Conservation (phyloP, 2,113 vertebrate species). For the Callipepla californica region DNA sequence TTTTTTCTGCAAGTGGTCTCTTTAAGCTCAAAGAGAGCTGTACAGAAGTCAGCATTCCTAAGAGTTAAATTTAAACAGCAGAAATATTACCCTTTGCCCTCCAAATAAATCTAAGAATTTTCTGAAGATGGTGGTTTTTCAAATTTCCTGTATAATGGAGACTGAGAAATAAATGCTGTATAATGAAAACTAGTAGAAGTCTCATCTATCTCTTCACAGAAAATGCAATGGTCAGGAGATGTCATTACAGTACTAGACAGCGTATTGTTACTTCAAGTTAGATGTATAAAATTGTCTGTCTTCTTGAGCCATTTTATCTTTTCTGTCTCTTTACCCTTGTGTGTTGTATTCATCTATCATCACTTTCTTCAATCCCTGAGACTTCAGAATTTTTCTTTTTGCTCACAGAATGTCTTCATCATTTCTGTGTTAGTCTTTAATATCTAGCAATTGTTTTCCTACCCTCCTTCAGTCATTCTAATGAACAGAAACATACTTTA, state of each 20-base stretch:
- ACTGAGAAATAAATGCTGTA: conserved; percentile 4
- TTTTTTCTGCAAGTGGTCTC: background rate
- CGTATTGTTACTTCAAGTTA: conserved; percentile 36
- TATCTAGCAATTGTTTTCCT: conserved; percentile 54
- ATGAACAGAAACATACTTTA: conserved; percentile 61
- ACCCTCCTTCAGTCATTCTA: conserved; percentile 62
- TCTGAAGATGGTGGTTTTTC: background rate
- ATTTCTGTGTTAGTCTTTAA: conserved; percentile 64
- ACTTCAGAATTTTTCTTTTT: conserved; percentile 57
- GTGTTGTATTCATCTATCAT: conserved; percentile 58
- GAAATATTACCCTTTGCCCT: background rate
- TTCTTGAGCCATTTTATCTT: conserved; percentile 62
- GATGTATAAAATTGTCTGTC: conserved; percentile 48
- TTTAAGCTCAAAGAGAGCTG: background rate
- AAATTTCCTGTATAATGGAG: background rate
- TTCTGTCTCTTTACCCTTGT: conserved; percentile 67
- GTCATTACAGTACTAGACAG: conserved; percentile 30
- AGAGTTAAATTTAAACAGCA: background rate
- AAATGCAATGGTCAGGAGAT: conserved; percentile 44
- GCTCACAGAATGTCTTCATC: conserved; percentile 53
- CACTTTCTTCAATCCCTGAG: conserved; percentile 45
- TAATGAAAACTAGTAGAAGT: conserved; percentile 34
- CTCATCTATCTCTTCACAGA: conserved; percentile 53
- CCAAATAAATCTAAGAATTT: background rate
- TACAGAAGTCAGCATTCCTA: background rate